phyloP scores from a whole-genome alignment of 2,113 vertebrate species.

The Marmota monax region DNA sequence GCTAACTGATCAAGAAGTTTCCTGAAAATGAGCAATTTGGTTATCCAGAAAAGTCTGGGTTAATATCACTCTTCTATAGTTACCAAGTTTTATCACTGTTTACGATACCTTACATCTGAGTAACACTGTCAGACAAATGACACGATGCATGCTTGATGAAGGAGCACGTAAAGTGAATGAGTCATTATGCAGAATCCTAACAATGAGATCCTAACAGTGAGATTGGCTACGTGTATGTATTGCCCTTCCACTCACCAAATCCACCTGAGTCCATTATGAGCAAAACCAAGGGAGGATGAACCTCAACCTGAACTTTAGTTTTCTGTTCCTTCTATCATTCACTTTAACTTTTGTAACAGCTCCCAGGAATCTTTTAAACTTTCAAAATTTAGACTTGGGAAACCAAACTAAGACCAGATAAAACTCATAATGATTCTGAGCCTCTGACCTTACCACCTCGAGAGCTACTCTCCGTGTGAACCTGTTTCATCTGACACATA shows the following conservation, averaged over 20 bases:
- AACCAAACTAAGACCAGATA: not conserved
- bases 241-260: not conserved
- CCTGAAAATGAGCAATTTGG: not conserved
- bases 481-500: not conserved
- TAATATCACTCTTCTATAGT: not conserved
- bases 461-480: not conserved
- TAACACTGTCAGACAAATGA: not conserved
- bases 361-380: not conserved
- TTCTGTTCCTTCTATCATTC: not conserved
- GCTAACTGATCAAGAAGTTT: not conserved
- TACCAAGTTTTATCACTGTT: not conserved
- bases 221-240: too few relatives aligned
- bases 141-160: not conserved
- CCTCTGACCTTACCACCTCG: not conserved
- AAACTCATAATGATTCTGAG: not conserved
- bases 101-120: too few relatives aligned
- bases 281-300: not conserved
- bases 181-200: not conserved
- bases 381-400: conserved; percentile 1
- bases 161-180: not conserved
- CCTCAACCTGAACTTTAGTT: not conserved
- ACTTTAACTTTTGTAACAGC: not conserved
- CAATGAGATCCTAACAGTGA: too few relatives aligned
- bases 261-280: not conserved
- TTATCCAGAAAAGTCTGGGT: not conserved